phyloP scores from a whole-genome alignment of 2,113 vertebrate species.

The Lepus europaeus region DNA sequence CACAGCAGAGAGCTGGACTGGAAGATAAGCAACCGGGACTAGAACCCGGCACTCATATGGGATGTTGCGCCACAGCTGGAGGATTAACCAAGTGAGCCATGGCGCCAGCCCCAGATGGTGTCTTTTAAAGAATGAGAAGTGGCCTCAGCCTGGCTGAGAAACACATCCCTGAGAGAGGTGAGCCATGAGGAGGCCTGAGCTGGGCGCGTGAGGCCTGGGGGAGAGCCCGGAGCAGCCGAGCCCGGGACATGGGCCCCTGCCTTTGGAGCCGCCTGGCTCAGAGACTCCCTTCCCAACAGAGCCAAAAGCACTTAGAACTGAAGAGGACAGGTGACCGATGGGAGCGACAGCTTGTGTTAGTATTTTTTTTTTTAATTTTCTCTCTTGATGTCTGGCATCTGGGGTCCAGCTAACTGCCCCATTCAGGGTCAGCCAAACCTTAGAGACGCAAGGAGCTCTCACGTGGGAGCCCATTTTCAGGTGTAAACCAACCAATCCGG shows the following conservation, averaged over 20 bases:
- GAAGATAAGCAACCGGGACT: too few species aligned
- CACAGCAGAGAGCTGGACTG: too few species aligned
- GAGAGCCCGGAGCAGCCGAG: too few species aligned
- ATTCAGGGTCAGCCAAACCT: background rate
- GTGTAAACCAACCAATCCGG: background rate
- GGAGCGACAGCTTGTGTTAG: fast-evolving
- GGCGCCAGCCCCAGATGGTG: background rate
- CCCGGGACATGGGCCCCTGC: background rate
- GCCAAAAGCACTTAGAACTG: background rate
- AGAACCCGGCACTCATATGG: too few species aligned
- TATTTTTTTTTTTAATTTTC: background rate
- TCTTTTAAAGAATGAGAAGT: constrained; percentile 76
- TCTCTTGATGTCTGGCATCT: background rate
- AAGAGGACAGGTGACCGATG: too few species aligned
- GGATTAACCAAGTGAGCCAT: too few species aligned
- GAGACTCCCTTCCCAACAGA: fast-evolving
- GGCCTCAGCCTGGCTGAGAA: constrained; percentile 40
- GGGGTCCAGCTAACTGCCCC: background rate
- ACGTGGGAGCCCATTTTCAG: fast-evolving
- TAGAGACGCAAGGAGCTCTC: too few species aligned
- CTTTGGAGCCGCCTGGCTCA: fast-evolving
- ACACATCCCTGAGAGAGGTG: background rate
- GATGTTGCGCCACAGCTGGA: too few species aligned
- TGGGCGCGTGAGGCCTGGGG: fast-evolving
- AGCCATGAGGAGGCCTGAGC: constrained; percentile 29